phyloP scores from a whole-genome alignment of 37 sponge, comb jelly and placozoan species.

The Trichoplax adhaerens region DNA sequence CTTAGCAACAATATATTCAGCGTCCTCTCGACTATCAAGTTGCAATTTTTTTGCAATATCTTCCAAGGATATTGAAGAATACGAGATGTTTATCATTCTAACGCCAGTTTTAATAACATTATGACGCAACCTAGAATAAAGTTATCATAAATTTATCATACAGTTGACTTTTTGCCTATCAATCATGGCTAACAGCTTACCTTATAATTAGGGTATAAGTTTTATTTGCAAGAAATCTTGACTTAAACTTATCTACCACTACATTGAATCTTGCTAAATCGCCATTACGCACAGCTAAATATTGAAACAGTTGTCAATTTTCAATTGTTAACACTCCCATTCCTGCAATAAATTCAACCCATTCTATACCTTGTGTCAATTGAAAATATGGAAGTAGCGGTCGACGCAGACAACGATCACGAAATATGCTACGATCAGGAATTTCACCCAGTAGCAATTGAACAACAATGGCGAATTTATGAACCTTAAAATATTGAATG shows the following conservation, averaged over 20 bases:
- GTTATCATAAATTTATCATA: conserved; percentile 10
- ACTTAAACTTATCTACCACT: conserved; percentile 35
- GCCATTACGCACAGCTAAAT: conserved; percentile 65
- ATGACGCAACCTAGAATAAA: conserved; percentile 38
- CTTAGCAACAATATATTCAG: conserved; percentile 95
- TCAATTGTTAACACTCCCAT: not conserved
- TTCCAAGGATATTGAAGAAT: conserved; percentile 73
- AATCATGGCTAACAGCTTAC: not conserved
- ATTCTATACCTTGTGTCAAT: conserved; percentile 51
- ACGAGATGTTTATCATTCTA: conserved; percentile 21
- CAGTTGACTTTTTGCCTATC: not conserved
- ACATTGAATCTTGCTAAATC: conserved; percentile 63
- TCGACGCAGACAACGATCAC: conserved; percentile 56
- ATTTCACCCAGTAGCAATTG: conserved; percentile 90
- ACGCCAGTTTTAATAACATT: conserved; percentile 99
- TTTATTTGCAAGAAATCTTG: conserved; percentile 57
- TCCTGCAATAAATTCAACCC: not conserved
- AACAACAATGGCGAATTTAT: conserved; percentile 75
- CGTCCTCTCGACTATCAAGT: conserved; percentile 79
- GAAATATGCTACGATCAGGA: conserved; percentile 74
- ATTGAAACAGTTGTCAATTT: not conserved
- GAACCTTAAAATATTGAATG: conserved; percentile 17
- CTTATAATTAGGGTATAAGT: conserved; percentile 78
- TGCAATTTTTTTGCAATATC: conserved; percentile 80
- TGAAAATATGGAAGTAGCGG: conserved; percentile 79